Evolutionary conservation across 2,113 vertebrate species (phyloP).

Genomic region (Pollimyrus isidori): DNA sequence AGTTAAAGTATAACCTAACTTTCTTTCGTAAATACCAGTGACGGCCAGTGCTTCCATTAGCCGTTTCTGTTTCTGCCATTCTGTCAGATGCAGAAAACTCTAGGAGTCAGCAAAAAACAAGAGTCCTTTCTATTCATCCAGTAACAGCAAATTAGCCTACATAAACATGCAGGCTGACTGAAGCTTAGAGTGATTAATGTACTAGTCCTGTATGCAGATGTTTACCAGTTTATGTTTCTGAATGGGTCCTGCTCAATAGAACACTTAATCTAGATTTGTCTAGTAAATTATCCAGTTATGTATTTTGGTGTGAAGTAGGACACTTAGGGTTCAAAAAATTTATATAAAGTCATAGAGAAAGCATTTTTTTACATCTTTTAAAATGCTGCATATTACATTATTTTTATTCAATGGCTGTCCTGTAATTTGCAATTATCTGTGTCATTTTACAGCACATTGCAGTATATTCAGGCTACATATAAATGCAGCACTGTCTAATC

Average conservation of each 20-base stretch:
- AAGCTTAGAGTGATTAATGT: background rate
- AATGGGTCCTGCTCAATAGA: background rate
- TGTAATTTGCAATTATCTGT: background rate
- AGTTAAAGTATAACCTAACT: conserved; percentile 1
- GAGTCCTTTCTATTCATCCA: background rate
- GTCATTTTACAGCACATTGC: background rate
- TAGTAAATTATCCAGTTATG: background rate
- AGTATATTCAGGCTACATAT: background rate
- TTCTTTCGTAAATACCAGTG: conserved; percentile 2
- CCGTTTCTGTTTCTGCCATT: background rate
- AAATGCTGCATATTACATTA: background rate
- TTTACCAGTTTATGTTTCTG: background rate
- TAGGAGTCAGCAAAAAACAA: background rate
- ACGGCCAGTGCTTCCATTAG: background rate
- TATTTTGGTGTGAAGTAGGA: background rate
- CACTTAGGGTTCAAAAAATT: background rate
- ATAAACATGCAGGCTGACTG: background rate
- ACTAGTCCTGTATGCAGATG: background rate
- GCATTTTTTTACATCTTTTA: background rate
- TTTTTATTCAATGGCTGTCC: background rate
- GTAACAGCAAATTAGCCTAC: background rate
- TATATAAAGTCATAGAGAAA: background rate
- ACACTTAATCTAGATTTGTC: background rate
- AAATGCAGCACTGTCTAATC: background rate
- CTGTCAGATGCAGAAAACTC: background rate